A percentile compares a stretch with the other conserved stretches of the same genome.
Evolutionary conservation across 2,888 invertebrate species (phyloP).

Genomic region (Leptura quadrifasciata): DNA sequence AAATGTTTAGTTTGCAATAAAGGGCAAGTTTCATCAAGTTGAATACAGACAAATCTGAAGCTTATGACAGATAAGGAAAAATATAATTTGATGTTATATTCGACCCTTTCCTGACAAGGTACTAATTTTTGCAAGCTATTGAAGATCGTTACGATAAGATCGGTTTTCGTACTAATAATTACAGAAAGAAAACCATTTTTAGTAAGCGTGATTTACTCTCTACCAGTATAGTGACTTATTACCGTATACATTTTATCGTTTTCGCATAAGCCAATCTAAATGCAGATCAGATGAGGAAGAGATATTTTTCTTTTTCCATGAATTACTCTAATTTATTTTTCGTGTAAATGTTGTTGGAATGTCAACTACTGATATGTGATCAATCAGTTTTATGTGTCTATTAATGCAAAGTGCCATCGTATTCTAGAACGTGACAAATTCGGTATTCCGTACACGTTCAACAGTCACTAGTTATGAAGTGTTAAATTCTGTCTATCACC

Average conservation of each 20-base stretch:
- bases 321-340: slow-evolving; percentile 64
- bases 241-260: background rate
- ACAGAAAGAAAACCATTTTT: no score
- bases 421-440: slow-evolving; percentile 63
- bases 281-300: background rate
- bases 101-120: no score
- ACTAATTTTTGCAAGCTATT: no score
- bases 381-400: slow-evolving; percentile 70
- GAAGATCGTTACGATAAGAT: no score
- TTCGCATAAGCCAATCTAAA: slow-evolving; percentile 9
- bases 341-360: slow-evolving; percentile 61
- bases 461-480: slow-evolving; percentile 54
- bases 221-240: background rate
- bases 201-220: no score
- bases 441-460: slow-evolving; percentile 53
- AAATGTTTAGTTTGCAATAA: no score
- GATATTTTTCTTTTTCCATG: slow-evolving; percentile 30
- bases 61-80: no score
- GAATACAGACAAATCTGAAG: no score
- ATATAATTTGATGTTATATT: no score
- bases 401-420: slow-evolving; percentile 66
- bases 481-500: slow-evolving; percentile 53
- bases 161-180: no score
- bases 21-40: no score
- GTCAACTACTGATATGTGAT: slow-evolving; percentile 63